Percentiles rank a stretch among this genome's conserved stretches.
These are phyloP conservation scores for Phortica okadai DNA, from an alignment of 2,888 invertebrate species.

Conservation along the genomic window DNA sequence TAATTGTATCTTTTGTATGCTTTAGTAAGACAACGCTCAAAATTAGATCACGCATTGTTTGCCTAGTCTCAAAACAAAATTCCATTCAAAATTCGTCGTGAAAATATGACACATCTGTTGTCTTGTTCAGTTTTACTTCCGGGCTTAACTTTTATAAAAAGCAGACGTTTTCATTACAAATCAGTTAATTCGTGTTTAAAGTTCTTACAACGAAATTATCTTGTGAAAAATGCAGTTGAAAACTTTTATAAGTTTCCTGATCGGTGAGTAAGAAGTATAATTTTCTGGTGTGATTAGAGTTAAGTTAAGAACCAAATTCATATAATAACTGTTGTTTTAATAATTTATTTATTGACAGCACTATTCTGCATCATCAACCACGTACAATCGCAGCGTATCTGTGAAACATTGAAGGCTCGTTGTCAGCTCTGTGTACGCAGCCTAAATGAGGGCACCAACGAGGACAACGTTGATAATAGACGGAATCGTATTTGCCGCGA, in stretches of 20 bases:
- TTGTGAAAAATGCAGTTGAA: conserved; percentile 39
- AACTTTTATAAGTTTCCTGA: conserved; percentile 32
- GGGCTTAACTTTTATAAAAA: conserved; percentile 38
- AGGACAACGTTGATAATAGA: neutral
- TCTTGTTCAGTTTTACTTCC: neutral
- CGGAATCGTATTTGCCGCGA: conserved; percentile 40
- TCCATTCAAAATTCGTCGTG: neutral
- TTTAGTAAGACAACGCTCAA: too few relatives aligned
- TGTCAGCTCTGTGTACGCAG: conserved; percentile 34
- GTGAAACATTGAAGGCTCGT: conserved; percentile 34
- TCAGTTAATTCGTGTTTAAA: neutral
- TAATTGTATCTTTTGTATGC: too few relatives aligned
- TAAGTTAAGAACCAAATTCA: too few relatives aligned
- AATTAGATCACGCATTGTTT: neutral
- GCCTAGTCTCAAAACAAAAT: neutral
- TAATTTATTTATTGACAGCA: neutral
- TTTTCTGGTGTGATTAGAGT: too few relatives aligned
- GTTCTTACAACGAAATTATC: neutral
- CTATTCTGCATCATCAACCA: conserved; percentile 4
- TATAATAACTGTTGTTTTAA: too few relatives aligned
- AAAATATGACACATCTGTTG: conserved; percentile 1
- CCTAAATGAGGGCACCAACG: neutral
- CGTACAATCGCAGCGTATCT: conserved; percentile 28
- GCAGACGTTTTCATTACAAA: neutral
- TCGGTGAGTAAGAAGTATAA: neutral